phyloP scores from a whole-genome alignment of 2,113 vertebrate genomes.

The Tor tambroides region DNA sequence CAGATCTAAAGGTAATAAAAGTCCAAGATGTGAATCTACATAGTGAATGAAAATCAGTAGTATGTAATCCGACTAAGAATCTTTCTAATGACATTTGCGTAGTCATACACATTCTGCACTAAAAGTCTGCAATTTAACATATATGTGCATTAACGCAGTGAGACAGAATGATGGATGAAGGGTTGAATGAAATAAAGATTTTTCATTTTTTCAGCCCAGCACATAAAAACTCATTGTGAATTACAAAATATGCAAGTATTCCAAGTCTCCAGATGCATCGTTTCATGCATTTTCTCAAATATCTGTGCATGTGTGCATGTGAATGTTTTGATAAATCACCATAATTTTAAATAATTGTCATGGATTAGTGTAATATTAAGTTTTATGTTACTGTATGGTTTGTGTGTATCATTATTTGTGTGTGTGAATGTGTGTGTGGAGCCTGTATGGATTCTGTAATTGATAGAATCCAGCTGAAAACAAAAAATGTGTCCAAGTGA shows the following conservation, averaged over 20 bases:
- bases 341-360: not conserved
- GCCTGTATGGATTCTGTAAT: not conserved
- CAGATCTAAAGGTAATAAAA: not conserved
- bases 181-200: slow-evolving; percentile 15
- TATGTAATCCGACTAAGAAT: not conserved
- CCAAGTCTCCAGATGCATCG: not conserved
- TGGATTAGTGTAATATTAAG: not conserved
- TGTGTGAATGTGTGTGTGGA: not conserved
- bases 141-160: not conserved
- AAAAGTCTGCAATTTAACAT: not conserved
- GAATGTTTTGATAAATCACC: not conserved
- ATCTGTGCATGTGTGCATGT: not conserved
- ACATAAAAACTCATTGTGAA: no score
- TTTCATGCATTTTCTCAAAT: not conserved
- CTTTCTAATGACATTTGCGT: not conserved
- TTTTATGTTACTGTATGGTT: not conserved
- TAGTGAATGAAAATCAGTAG: no score
- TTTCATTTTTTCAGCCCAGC: not conserved
- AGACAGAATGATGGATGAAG: slow-evolving; percentile 19
- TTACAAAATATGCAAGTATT: slow-evolving; percentile 7
- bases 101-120: not conserved
- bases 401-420: not conserved
- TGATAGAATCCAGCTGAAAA: slow-evolving; percentile 29
- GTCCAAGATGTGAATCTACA: not conserved
- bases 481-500: slow-evolving; percentile 32